Evolutionary conservation across 2,113 vertebrate genomes (phyloP).

Genomic region (Otocyon megalotis): DNA sequence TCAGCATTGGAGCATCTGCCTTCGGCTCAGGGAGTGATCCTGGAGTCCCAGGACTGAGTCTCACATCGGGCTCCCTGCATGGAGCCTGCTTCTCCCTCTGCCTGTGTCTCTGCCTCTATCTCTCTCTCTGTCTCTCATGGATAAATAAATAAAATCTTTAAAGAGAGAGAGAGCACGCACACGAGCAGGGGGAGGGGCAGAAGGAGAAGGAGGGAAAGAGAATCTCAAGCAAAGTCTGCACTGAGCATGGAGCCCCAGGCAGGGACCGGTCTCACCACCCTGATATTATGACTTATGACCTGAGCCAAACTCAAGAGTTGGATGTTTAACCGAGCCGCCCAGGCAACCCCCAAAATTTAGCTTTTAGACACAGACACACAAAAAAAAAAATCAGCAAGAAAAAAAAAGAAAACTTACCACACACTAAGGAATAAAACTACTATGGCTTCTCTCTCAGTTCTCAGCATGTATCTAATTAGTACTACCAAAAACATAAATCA

Average conservation of each 20-base stretch:
- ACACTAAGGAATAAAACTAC: neutral
- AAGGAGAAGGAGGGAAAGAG: neutral
- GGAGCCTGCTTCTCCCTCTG: no score
- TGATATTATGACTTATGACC: neutral
- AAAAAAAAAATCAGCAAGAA: neutral
- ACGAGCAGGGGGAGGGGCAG: neutral
- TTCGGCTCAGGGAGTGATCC: no score
- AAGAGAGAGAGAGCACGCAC: neutral
- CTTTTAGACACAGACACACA: neutral
- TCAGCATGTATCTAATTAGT: neutral
- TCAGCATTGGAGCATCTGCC: no score
- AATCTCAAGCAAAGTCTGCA: neutral
- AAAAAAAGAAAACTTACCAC: neutral
- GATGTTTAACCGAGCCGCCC: neutral
- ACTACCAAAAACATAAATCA: neutral
- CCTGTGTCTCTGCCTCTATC: no score
- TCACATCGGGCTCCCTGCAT: no score
- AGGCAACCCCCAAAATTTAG: neutral
- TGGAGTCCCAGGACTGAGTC: no score
- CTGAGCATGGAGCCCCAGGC: neutral
- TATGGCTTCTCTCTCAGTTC: neutral
- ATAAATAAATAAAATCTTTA: no score
- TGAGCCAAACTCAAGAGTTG: neutral
- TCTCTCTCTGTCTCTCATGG: no score
- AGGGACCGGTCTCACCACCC: neutral